These are phyloP conservation scores for Smutsia temminckii DNA, from an alignment of 2,797 vertebrate species.

Conservation along the genomic window DNA sequence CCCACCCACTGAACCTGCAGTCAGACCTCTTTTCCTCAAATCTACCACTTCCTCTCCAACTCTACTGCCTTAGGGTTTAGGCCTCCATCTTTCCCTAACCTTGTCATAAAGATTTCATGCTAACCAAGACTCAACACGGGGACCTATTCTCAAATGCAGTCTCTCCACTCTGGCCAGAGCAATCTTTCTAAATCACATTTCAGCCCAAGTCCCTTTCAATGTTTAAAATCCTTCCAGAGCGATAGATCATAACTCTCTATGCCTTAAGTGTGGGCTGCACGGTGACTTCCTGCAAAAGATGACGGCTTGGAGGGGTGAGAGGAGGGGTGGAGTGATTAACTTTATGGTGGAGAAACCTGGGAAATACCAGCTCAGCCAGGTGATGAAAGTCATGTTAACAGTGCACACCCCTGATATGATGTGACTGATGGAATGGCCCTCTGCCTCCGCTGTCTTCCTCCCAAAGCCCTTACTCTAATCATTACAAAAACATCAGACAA, in stretches of 20 bases:
- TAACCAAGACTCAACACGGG: neutral
- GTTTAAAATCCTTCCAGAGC: neutral
- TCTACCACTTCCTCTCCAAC: neutral
- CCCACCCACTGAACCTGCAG: neutral
- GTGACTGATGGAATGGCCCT: neutral
- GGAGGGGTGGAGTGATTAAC: neutral
- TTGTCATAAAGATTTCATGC: neutral
- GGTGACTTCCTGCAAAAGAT: neutral
- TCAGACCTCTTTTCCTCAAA: neutral
- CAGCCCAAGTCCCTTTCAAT: neutral
- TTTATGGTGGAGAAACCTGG: neutral
- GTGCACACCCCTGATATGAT: neutral
- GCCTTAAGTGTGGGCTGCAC: neutral
- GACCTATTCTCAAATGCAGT: neutral
- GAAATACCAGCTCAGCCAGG: neutral
- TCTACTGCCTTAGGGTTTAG: neutral
- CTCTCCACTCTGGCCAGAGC: neutral
- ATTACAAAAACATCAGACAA: neutral
- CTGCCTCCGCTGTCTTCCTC: neutral
- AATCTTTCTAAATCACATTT: neutral
- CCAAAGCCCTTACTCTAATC: neutral
- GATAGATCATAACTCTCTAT: neutral
- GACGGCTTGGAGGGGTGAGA: neutral
- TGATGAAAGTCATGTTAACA: no score
- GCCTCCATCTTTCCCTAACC: neutral